Evolutionary conservation across 2,888 invertebrate genomes (phyloP).

Genomic region (Hartigia nigra): DNA sequence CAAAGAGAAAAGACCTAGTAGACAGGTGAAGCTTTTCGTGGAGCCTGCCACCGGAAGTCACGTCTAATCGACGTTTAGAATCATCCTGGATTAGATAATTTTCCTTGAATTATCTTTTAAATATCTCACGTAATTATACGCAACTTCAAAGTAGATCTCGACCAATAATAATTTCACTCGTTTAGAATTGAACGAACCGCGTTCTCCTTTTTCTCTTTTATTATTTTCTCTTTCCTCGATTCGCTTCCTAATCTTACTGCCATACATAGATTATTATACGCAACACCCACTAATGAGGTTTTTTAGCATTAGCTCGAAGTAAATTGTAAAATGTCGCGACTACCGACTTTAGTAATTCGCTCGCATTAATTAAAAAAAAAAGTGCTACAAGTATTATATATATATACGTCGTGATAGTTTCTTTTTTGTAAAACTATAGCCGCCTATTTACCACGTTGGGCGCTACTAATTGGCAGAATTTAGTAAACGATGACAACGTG

Average conservation of each 20-base stretch:
- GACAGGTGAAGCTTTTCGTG: background rate
- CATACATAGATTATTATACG: background rate
- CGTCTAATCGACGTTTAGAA: background rate
- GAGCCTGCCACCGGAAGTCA: background rate
- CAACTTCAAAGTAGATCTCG: background rate
- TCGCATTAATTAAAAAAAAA: background rate
- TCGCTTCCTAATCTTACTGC: slow-evolving; percentile 9
- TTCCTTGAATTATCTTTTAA: background rate
- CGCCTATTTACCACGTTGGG: background rate
- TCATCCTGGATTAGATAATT: background rate
- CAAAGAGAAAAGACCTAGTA: background rate
- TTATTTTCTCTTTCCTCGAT: background rate
- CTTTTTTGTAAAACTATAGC: background rate
- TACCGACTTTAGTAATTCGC: background rate
- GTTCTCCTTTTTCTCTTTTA: background rate
- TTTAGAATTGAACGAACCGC: background rate
- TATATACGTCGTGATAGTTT: background rate
- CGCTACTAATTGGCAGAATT: background rate
- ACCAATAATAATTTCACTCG: background rate
- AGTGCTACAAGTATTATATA: background rate
- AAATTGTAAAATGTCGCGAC: background rate
- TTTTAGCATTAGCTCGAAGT: background rate
- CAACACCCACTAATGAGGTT: background rate
- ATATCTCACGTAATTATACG: background rate
- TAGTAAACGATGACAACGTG: background rate